Evolutionary conservation across 2,888 invertebrate genomes (phyloP).

Genomic region (Mythimna lalbum): DNA sequence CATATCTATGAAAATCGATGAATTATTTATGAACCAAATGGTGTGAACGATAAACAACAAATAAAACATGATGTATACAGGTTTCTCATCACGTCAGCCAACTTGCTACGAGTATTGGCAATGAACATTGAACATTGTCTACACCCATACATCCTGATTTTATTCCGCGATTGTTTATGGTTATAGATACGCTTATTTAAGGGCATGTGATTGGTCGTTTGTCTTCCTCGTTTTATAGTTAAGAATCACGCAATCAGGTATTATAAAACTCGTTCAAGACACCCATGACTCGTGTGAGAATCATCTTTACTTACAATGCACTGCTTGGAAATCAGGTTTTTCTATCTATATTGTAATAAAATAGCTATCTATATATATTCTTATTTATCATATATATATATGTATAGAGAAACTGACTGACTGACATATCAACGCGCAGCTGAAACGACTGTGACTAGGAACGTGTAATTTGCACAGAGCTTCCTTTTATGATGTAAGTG

Average conservation of each 20-base stretch:
- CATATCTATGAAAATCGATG: conserved; percentile 52
- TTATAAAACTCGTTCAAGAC: conserved; percentile 1
- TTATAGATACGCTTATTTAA: conserved; percentile 4
- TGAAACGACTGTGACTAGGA: no score
- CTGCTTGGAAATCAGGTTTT: conserved; percentile 10
- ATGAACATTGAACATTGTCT: conserved; percentile 42
- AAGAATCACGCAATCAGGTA: conserved; percentile 3
- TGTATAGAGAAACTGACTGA: no score
- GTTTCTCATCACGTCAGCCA: conserved; percentile 53
- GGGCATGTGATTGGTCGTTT: background rate
- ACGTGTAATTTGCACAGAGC: no score
- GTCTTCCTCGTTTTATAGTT: conserved; percentile 8
- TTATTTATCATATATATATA: no score
- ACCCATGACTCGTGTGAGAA: conserved; percentile 1
- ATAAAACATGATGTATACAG: conserved; percentile 42
- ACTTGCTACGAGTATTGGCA: conserved; percentile 37
- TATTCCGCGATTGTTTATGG: conserved; percentile 38
- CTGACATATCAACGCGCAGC: no score
- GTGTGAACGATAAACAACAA: conserved; percentile 49
- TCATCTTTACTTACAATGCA: conserved; percentile 6
- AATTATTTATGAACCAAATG: conserved; percentile 44
- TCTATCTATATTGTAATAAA: background rate
- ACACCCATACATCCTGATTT: conserved; percentile 40
- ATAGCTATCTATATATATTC: no score
- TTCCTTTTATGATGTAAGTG: no score